phyloP scores from a whole-genome alignment of 2,888 invertebrate species.

The Drosophila rellima region DNA sequence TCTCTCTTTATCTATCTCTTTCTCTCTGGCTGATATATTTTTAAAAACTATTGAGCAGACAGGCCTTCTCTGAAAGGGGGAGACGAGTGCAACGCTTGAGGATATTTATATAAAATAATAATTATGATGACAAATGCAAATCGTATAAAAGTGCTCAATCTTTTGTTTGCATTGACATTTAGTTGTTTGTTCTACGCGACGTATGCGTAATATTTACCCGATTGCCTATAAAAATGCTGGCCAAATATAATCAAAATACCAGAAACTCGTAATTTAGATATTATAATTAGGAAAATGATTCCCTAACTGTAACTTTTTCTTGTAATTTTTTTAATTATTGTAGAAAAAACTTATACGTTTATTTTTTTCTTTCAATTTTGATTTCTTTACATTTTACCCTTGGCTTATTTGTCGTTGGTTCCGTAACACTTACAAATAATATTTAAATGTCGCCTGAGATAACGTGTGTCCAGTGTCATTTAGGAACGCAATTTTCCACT shows the following conservation, averaged over 20 bases:
- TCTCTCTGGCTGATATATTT: slow-evolving; percentile 48
- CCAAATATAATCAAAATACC: background rate
- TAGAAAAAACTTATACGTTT: too few species aligned
- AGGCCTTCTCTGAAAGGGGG: background rate
- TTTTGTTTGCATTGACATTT: slow-evolving; percentile 24
- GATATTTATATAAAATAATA: slow-evolving; percentile 44
- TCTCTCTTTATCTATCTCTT: background rate
- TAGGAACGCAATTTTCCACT: slow-evolving; percentile 71
- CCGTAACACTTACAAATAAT: background rate
- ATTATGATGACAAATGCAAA: slow-evolving; percentile 77
- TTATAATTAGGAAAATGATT: too few species aligned
- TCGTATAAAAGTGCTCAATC: slow-evolving; percentile 32
- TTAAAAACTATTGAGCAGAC: slow-evolving; percentile 36
- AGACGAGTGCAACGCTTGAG: slow-evolving; percentile 13
- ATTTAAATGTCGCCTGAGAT: background rate
- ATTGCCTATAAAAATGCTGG: background rate
- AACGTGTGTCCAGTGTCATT: slow-evolving; percentile 23
- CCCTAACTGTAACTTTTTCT: too few species aligned
- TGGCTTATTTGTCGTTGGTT: background rate
- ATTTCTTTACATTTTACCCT: too few species aligned
- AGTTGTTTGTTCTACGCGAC: slow-evolving; percentile 15
- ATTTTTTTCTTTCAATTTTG: too few species aligned
- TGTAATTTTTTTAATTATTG: too few species aligned
- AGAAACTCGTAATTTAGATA: too few species aligned
- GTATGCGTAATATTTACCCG: slow-evolving; percentile 61